Evolutionary conservation across 2,888 invertebrate genomes (phyloP).

Genomic region (Eutolmus rufibarbis): DNA sequence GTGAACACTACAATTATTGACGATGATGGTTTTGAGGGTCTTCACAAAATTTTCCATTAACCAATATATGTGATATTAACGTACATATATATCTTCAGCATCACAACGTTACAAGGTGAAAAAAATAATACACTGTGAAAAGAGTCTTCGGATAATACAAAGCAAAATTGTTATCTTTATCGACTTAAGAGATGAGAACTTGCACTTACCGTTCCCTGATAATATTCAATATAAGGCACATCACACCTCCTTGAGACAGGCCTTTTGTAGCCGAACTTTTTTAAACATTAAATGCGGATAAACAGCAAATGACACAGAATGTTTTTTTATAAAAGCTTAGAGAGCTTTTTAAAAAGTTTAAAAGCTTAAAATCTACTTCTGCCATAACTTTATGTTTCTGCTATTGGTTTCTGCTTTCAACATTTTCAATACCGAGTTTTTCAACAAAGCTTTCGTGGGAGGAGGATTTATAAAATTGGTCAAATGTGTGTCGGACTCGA

Average conservation of each 20-base stretch:
- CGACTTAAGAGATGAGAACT: not conserved
- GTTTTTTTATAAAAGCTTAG: too few species aligned
- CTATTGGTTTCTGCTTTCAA: not conserved
- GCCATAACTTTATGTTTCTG: too few species aligned
- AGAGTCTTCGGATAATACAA: not conserved
- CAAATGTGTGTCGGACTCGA: too few species aligned
- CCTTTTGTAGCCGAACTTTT: not conserved
- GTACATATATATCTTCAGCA: not conserved
- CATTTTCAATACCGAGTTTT: not conserved
- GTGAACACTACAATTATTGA: not conserved
- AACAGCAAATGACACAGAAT: not conserved
- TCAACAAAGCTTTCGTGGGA: not conserved
- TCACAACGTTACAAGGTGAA: not conserved
- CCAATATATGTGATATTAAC: not conserved
- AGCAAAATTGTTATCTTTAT: not conserved
- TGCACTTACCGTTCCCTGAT: not conserved
- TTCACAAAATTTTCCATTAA: not conserved
- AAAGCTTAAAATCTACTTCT: not conserved
- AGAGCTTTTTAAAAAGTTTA: too few species aligned
- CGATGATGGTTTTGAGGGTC: not conserved
- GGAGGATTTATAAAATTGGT: too few species aligned
- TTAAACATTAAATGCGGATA: not conserved
- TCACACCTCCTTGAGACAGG: not conserved
- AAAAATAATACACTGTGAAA: not conserved
- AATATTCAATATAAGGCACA: not conserved